Conservation (phyloP, 2,797 vertebrate species). For the Gephyroberyx darwinii region DNA sequence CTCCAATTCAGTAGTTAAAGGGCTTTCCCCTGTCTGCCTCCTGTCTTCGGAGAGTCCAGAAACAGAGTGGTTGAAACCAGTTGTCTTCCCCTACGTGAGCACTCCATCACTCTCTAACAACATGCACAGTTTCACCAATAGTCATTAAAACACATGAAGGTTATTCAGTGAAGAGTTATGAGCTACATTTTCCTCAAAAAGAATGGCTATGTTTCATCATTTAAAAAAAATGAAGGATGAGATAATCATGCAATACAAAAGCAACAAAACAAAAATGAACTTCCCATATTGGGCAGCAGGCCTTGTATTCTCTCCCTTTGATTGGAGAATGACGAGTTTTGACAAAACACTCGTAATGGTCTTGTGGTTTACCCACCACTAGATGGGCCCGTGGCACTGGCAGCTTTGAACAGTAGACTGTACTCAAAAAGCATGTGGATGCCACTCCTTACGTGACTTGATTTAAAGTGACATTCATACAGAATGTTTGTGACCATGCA, state of each 20-base stretch:
- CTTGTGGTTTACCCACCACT: constrained; percentile 58
- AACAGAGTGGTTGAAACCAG: background rate
- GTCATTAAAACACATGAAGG: constrained; percentile 35
- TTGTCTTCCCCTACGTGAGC: background rate
- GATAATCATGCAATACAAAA: constrained; percentile 65
- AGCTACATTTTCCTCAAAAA: constrained; percentile 27
- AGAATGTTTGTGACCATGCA: constrained; percentile 15
- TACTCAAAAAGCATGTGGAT: constrained; percentile 4
- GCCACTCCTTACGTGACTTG: constrained; percentile 6
- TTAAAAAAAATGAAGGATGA: constrained; percentile 36
- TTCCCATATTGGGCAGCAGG: constrained; percentile 46
- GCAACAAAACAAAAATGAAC: constrained; percentile 47
- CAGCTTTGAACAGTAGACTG: constrained; percentile 38
- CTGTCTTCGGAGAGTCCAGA: constrained; percentile 29
- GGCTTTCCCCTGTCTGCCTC: background rate
- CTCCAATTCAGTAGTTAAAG: constrained; percentile 16
- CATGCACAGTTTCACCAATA: constrained; percentile 57
- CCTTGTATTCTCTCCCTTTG: constrained; percentile 28
- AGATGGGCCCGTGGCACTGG: constrained; percentile 70
- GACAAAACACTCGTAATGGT: constrained; percentile 39
- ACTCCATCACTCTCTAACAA: constrained; percentile 38
- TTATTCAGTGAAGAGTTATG: constrained; percentile 34
- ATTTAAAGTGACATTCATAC: constrained; percentile 5
- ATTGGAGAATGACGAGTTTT: constrained; percentile 35
- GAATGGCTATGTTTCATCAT: constrained; percentile 31